Base-by-base conservation (phyloP, 2,113 vertebrate genomes). In the Apaloderma vittatum region DNA sequence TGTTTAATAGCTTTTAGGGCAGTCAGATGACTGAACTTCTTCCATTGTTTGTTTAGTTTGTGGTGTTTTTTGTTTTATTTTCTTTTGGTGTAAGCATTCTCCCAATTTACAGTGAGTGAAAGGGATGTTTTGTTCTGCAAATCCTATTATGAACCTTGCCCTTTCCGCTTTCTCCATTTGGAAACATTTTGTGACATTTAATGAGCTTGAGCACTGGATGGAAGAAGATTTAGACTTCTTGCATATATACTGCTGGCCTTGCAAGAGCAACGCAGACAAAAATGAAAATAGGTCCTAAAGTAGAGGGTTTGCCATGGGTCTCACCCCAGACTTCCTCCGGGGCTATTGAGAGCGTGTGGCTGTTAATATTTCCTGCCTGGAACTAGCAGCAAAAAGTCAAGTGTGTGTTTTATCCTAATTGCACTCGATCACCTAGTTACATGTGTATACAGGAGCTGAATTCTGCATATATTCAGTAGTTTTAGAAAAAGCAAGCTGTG, bases 181-280 rank as follows among this genome's bases (percentile, higher is more conserved):
- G 94, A 93, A 92, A 55, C 65, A 51, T 94, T 96, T 94, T 89
- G 68, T 96, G 93, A 91, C 83, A 84, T 91, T 92, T 89, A 95
- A 89, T 91, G 89, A 93, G 86, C 86, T 86, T 43, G 77, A 85
- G 66, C 74, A n/a, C 37, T 92, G 27, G 24, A 19, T 55, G 58
- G 72, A 90, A 65, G 52, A 66, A 72, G 57, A 34, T 68, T 68
- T 78, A 84, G 65, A 8, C 21, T 71, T 58, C 58, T 74, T 1
- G 0, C 24, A 2, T 40, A 26, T 26, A 9, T 77, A 61, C 58
- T 77, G 20, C 76, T 80, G 55, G 37, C 43, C 34, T 71, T 77
- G 72, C 51, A 74, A 29, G 15, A 71, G 40, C 30, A 67, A 4
- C 2, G 1, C 36, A 66, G 34, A 22, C 40, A 37, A 22, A 88